A percentile compares a stretch with the other conserved stretches of the same genome.
phyloP scores from a whole-genome alignment of 2,797 vertebrate genomes.

The Hydrocynus forskahlii region DNA sequence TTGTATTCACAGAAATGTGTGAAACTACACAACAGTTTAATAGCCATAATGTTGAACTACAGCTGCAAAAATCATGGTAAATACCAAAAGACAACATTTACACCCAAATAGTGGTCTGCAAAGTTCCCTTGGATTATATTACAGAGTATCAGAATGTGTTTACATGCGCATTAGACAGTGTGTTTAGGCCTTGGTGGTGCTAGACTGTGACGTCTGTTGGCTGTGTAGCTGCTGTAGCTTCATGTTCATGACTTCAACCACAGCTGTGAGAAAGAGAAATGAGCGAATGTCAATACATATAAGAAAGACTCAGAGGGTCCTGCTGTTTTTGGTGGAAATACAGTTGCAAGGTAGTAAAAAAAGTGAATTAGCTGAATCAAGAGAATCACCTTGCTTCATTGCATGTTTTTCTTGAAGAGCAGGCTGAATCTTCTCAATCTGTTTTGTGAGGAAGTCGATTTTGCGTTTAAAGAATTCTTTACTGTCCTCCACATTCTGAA shows the following conservation, averaged over 20 bases:
- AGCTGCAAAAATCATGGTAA: background rate
- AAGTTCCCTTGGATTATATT: background rate
- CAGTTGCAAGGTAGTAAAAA: too few species aligned
- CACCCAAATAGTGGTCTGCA: background rate
- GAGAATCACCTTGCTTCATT: conserved; percentile 90
- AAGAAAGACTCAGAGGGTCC: background rate
- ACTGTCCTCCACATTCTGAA: conserved; percentile 83
- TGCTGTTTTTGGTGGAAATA: background rate
- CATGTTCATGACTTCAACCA: conserved; percentile 90
- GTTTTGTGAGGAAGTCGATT: conserved; percentile 93
- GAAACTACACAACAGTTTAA: background rate
- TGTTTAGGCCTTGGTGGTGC: conserved; percentile 79
- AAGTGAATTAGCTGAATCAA: too few species aligned
- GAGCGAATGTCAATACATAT: background rate
- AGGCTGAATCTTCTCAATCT: conserved; percentile 96
- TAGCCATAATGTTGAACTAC: background rate
- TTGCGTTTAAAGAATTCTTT: conserved; percentile 93
- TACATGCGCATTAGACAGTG: background rate
- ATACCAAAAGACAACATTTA: background rate
- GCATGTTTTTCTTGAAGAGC: conserved; percentile 91
- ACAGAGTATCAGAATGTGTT: background rate
- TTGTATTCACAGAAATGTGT: background rate
- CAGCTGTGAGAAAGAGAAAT: conserved; percentile 74
- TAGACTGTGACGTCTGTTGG: conserved; percentile 80
- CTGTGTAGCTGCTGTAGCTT: conserved; percentile 91